Percentiles rank a stretch among this genome's conserved stretches.
These are phyloP conservation scores for Pterophyllum scalare DNA, from an alignment of 2,113 vertebrate species.

Conservation along the genomic window DNA sequence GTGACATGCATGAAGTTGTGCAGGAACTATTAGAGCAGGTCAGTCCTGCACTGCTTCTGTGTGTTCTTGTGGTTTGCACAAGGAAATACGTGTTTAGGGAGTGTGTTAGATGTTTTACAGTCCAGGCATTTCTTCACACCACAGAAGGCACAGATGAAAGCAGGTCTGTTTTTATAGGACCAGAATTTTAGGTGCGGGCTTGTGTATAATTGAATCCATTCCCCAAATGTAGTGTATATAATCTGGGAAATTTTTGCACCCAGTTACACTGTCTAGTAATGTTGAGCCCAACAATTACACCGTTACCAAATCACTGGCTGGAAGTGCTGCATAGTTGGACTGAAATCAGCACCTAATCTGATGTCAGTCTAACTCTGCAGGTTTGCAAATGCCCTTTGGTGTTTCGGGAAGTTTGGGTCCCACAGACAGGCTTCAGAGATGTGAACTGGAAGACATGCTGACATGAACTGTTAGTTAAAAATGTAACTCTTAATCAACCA, in stretches of 20 bases:
- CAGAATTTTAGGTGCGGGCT: neutral
- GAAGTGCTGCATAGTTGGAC: neutral
- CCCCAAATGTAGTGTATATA: neutral
- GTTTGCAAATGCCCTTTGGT: neutral
- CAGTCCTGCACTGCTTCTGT: neutral
- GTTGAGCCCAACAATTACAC: neutral
- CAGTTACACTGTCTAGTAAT: neutral
- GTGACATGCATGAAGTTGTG: slow-evolving; percentile 39
- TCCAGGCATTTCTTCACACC: neutral
- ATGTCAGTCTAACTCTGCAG: neutral
- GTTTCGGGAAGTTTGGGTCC: neutral
- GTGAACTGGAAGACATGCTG: neutral
- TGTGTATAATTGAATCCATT: neutral
- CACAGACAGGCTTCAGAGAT: neutral
- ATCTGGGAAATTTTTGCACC: neutral
- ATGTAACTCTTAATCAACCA: neutral
- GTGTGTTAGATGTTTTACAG: neutral
- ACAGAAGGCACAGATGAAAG: neutral
- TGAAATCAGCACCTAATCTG: neutral
- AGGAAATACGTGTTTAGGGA: neutral
- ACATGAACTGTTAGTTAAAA: neutral
- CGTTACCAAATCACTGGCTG: neutral
- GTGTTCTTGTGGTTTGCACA: neutral
- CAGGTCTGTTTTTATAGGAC: neutral
- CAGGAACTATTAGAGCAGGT: slow-evolving; percentile 23